phyloP scores from a whole-genome alignment of 1,140 invertebrate genomes.

The Heliothis subflexa region DNA sequence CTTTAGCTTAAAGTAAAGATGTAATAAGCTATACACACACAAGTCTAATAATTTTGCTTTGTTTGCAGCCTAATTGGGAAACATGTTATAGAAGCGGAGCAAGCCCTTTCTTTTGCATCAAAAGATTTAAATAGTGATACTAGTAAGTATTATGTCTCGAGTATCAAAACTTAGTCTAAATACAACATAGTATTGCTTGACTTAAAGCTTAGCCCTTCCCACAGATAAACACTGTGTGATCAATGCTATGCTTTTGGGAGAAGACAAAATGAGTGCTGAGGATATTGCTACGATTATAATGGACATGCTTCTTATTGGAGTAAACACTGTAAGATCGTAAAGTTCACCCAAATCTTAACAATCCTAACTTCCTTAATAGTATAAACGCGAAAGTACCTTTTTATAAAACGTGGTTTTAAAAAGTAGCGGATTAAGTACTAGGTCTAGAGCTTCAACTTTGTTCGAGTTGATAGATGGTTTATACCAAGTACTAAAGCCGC shows the following conservation, averaged over 20 bases:
- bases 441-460: too few species aligned
- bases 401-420: too few species aligned
- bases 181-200: too few species aligned
- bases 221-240: conserved; percentile 69
- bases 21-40: too few species aligned
- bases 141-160: conserved; percentile 44
- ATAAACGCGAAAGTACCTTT: too few species aligned
- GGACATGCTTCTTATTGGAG: conserved; percentile 89
- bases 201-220: not conserved
- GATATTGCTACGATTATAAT: conserved; percentile 88
- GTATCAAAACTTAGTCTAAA: too few species aligned
- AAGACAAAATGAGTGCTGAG: conserved; percentile 86
- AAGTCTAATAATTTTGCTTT: conserved; percentile 7
- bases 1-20: too few species aligned
- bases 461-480: too few species aligned
- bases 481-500: too few species aligned
- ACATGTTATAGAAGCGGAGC: conserved; percentile 72
- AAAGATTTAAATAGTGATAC: conserved; percentile 42
- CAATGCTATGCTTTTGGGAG: conserved; percentile 84
- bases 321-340: conserved; percentile 84
- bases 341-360: too few species aligned
- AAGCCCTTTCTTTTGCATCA: conserved; percentile 55
- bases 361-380: too few species aligned
- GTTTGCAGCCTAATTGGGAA: conserved; percentile 81
- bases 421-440: too few species aligned